Base-by-base conservation (phyloP, 1,140 invertebrate genomes). In the Latrodectus geometricus region DNA sequence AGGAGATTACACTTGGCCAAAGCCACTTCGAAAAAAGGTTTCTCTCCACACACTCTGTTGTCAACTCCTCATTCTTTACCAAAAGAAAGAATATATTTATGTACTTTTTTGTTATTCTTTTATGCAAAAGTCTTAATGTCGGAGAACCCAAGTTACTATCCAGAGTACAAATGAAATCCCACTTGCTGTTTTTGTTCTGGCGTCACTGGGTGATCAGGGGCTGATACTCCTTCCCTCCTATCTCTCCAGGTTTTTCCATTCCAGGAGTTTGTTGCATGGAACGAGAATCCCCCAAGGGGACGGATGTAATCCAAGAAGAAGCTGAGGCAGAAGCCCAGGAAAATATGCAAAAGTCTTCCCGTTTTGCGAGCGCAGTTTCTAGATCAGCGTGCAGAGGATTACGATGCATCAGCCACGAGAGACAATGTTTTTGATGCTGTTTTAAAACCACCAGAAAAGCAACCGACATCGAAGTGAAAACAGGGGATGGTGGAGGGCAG, bases 331-430 rank as follows among this genome's bases (percentile, higher is more conserved):
- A 73, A 86, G 75, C 73, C 61, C 77, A 54, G 70, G 15, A 73
- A 87, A 79, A 87, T 87, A 87, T 87, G 85, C 85, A 87, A 87
- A 87, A 87, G 85, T 79, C 76, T 87, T 74, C 52, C 50, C 84
- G 75, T 79, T 86, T 54, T 50, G 72, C 73, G 56, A 48, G 35
- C 35, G 20, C 48, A 8, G 12, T 48, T 73, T 83, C 80, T 69
- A 75, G 50, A 68, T 66, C 85, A 87, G 48, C 75, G 84, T 79
- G 75, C 50, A 79, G 61, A 80, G 85, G 85, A 87, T 87, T 87
- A 87, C 69, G 54, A n/a, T n/a, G 84, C 84, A 86, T 70, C 65
- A 86, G 84, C 78, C 84, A 75, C 84, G 17, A 54, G 84, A 80
- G 77, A 87, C 85, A 87, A 74, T 87, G 85, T 87, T 75, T 87